Base-by-base conservation (phyloP, 2,113 vertebrate genomes). In the Xiphophorus hellerii region DNA sequence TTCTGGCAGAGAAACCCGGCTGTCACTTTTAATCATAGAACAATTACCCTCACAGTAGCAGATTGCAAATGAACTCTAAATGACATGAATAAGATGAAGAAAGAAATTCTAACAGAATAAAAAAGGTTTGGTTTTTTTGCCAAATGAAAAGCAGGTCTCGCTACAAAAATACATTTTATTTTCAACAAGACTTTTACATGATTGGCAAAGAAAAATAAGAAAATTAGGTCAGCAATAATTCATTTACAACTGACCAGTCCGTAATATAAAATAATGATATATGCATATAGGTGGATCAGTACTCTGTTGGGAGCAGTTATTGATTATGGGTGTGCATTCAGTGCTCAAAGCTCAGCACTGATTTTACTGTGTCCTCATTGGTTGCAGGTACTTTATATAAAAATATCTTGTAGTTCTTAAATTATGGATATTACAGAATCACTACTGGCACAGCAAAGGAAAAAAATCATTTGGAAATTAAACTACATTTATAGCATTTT, bases 341-440 rank as follows among this genome's bases (percentile, higher is more conserved):
- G 44, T 48, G 20, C 44, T 48, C 4, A 20, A 60, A 67, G 28
- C 28, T 51, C 25, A 20, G 39, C 65, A 29, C 28, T 51, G 62
- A 70, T 63, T 69, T 66, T 62, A 74, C 33, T 66, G 37, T 37
- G 35, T 62, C 66, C 44, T 58, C 61, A 72, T 11, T 69, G 69
- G 77, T 69, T 76, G 33, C 15, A 75, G 74, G 35, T 73, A 39
- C 58, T 22, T 11, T 7, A 4, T 35, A 35, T 35, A 35, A 35
- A 35, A 35, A 11, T 35, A 35, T 35, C 35, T 10, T 35, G 35
- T 2, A 3, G 35, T 17, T 17, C 42, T 44, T 44, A 44, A 44
- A 5, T 44, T 15, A 44, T 4, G 13, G 15, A 44, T 44, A 17
- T 17, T 44, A 44, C 14, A 44, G 15, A 44, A 44, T 44, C 14